phyloP scores from a whole-genome alignment of 2,797 vertebrate genomes.

The Oreortyx pictus region DNA sequence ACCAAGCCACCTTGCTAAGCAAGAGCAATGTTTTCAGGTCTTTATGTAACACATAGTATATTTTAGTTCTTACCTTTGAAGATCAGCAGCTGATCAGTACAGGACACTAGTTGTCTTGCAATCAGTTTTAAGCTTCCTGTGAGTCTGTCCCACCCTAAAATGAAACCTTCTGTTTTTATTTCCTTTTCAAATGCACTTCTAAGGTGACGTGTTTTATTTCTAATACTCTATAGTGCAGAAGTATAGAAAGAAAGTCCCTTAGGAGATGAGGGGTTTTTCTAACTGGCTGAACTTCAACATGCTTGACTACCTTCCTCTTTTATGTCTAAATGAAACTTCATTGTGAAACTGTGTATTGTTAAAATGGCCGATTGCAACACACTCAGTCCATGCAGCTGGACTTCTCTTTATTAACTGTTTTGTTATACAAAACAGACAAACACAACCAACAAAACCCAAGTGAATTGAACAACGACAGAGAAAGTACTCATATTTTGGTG shows the following conservation, averaged over 20 bases:
- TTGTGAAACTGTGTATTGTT: slow-evolving; percentile 71
- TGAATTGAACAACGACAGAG: not conserved
- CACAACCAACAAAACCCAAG: not conserved
- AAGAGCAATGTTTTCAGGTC: not conserved
- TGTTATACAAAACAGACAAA: not conserved
- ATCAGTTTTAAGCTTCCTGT: slow-evolving; percentile 8
- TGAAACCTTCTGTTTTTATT: not conserved
- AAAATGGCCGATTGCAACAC: slow-evolving; percentile 65
- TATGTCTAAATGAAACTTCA: slow-evolving; percentile 72
- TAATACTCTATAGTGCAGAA: slow-evolving; percentile 42
- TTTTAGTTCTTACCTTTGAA: slow-evolving; percentile 75
- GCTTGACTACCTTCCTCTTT: slow-evolving; percentile 77
- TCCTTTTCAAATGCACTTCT: slow-evolving; percentile 54
- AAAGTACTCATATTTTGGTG: not conserved
- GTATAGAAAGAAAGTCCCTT: slow-evolving; percentile 75
- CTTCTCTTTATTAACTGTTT: not conserved
- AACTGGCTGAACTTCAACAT: slow-evolving; percentile 65
- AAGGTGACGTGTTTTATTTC: slow-evolving; percentile 55
- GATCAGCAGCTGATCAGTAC: not conserved
- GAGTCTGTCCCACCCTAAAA: not conserved
- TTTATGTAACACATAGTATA: not conserved
- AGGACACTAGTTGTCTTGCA: slow-evolving; percentile 41
- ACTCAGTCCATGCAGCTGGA: not conserved
- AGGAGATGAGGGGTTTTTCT: slow-evolving; percentile 56
- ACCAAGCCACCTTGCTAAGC: not conserved